phyloP scores from a whole-genome alignment of 2,113 vertebrate species.

The Phylloscopus trochilus region DNA sequence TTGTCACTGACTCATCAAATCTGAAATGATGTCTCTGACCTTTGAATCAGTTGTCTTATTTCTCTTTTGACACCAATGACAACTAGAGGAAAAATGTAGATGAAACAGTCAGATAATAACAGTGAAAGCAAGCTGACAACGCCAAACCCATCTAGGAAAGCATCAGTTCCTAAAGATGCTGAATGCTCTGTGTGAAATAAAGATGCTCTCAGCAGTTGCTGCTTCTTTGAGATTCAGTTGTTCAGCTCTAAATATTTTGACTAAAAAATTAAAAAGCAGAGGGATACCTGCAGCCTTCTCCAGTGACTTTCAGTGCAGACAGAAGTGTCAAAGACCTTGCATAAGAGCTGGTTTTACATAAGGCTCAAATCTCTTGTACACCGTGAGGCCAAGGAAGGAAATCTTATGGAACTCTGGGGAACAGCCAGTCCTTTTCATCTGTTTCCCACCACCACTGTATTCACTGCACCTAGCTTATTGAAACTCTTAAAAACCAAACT shows the following conservation, averaged over 20 bases:
- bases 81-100: conserved; percentile 38
- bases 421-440: neutral
- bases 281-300: neutral
- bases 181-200: neutral
- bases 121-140: conserved; percentile 21
- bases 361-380: neutral
- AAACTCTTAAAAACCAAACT: neutral
- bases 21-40: conserved; percentile 55
- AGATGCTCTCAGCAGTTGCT: conserved; percentile 6
- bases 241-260: neutral
- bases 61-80: conserved; percentile 57
- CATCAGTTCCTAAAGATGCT: neutral
- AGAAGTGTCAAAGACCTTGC: neutral
- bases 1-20: conserved; percentile 61
- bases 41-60: conserved; percentile 55
- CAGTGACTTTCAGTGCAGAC: neutral
- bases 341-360: neutral
- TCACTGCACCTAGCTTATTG: neutral
- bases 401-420: neutral
- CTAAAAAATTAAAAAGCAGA: neutral
- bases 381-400: neutral
- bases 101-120: conserved; percentile 32
- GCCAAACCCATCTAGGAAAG: conserved; percentile 19
- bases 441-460: rapidly evolving
- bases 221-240: neutral